A percentile compares a stretch with the other conserved stretches of the same genome.
These are phyloP conservation scores for Tetropium fuscum DNA, from an alignment of 2,888 invertebrate species.

Conservation along the genomic window DNA sequence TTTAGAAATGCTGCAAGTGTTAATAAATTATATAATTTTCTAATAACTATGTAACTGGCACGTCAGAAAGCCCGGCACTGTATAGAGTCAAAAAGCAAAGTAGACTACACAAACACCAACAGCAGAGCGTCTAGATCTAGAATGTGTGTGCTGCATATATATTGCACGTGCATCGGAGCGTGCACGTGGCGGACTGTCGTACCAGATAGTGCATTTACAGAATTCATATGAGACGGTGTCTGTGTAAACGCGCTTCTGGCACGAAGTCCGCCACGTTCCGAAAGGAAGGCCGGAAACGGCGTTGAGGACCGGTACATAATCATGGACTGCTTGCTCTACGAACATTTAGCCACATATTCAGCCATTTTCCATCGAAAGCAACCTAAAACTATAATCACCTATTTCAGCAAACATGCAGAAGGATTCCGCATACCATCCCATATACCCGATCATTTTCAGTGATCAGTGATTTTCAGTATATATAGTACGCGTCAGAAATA, in stretches of 20 bases:
- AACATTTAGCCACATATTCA: constrained; percentile 19
- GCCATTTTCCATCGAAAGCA: constrained; percentile 33
- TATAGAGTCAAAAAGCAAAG: too few relatives aligned
- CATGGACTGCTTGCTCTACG: not conserved
- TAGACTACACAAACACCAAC: constrained; percentile 3
- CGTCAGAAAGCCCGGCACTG: too few relatives aligned
- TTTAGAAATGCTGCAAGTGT: too few relatives aligned
- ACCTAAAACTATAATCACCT: constrained; percentile 38
- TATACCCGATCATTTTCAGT: too few relatives aligned
- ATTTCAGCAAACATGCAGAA: constrained; percentile 19
- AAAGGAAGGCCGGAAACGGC: constrained; percentile 16
- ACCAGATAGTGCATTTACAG: constrained; percentile 99
- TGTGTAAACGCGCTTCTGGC: constrained; percentile 99
- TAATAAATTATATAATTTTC: too few relatives aligned
- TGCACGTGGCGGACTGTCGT: constrained; percentile 89
- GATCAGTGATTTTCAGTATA: too few relatives aligned
- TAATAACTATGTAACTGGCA: too few relatives aligned
- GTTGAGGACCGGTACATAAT: constrained; percentile 9
- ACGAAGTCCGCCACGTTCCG: constrained; percentile 81
- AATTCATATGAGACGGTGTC: constrained; percentile 56
- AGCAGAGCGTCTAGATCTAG: constrained; percentile 7
- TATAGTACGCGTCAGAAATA: too few relatives aligned
- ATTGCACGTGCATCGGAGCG: constrained; percentile 54
- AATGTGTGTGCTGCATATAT: constrained; percentile 8
- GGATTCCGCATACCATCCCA: not conserved